These are phyloP conservation scores for Cheilosia urbana DNA, from an alignment of 2,888 invertebrate genomes.

Conservation along the genomic window DNA sequence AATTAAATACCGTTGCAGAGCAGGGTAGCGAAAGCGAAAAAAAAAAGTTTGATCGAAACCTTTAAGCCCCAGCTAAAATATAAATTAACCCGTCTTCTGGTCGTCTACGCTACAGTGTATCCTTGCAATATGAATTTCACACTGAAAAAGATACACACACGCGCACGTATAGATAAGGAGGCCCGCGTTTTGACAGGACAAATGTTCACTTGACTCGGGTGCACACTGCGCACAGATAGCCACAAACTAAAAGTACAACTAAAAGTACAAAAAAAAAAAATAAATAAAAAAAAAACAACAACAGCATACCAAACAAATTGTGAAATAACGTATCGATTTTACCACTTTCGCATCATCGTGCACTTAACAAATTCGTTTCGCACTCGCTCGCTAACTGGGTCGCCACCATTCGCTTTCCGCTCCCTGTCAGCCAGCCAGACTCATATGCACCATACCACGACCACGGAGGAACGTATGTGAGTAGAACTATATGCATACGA, in stretches of 20 bases:
- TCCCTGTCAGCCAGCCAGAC: constrained; percentile 38
- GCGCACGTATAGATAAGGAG: background rate
- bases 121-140: constrained; percentile 57
- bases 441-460: constrained; percentile 23
- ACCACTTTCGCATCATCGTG: constrained; percentile 73
- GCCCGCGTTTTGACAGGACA: constrained; percentile 59
- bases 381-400: constrained; percentile 66
- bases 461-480: background rate
- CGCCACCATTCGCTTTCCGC: constrained; percentile 46
- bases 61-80: constrained; percentile 47
- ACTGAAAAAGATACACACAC: background rate
- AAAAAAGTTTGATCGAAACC: constrained; percentile 69
- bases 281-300: background rate
- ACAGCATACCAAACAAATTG: constrained; percentile 42
- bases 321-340: constrained; percentile 72
- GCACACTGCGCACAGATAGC: constrained; percentile 55
- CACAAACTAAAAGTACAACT: constrained; percentile 25
- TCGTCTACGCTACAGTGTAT: constrained; percentile 30
- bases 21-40: constrained; percentile 14
- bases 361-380: constrained; percentile 75
- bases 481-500: constrained; percentile 36
- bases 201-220: constrained; percentile 70
- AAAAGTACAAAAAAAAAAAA: constrained; percentile 7
- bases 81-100: constrained; percentile 60
- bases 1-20: constrained; percentile 55